These are phyloP conservation scores for Zaprionus lachaisei DNA, from an alignment of 1,140 invertebrate species.

Conservation along the genomic window DNA sequence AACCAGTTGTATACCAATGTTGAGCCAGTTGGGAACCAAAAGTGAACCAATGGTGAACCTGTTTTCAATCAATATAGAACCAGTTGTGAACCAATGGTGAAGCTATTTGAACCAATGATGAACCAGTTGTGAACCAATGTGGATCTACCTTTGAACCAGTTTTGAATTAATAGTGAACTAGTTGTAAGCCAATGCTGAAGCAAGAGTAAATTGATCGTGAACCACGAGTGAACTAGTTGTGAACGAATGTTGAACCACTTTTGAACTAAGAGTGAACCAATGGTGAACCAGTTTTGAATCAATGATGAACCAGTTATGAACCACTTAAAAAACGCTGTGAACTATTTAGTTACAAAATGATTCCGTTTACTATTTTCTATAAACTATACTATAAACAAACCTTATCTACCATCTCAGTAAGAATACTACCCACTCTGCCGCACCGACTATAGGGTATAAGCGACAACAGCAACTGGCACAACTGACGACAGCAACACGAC, in stretches of 20 bases:
- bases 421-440: not conserved
- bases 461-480: slow-evolving; percentile 1
- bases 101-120: too few relatives aligned
- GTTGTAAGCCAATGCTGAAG: not conserved
- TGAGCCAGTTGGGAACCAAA: too few relatives aligned
- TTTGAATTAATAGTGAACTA: not conserved
- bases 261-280: not conserved
- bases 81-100: too few relatives aligned
- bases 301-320: not conserved
- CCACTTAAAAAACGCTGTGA: not conserved
- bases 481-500: slow-evolving; percentile 25
- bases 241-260: too few relatives aligned
- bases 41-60: too few relatives aligned
- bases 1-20: too few relatives aligned
- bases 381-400: not conserved
- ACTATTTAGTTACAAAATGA: not conserved
- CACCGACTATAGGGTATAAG: slow-evolving; percentile 5
- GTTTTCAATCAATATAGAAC: too few relatives aligned
- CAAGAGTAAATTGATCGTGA: not conserved
- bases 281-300: not conserved
- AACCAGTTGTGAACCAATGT: not conserved
- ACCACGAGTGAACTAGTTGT: not conserved
- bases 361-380: not conserved
- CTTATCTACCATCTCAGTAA: not conserved
- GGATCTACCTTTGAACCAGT: not conserved